A percentile compares a stretch with the other conserved stretches of the same genome.
These are phyloP conservation scores for Echinarachnius parma DNA, from an alignment of 53 echinoderm and acorn worm species.

Conservation along the genomic window DNA sequence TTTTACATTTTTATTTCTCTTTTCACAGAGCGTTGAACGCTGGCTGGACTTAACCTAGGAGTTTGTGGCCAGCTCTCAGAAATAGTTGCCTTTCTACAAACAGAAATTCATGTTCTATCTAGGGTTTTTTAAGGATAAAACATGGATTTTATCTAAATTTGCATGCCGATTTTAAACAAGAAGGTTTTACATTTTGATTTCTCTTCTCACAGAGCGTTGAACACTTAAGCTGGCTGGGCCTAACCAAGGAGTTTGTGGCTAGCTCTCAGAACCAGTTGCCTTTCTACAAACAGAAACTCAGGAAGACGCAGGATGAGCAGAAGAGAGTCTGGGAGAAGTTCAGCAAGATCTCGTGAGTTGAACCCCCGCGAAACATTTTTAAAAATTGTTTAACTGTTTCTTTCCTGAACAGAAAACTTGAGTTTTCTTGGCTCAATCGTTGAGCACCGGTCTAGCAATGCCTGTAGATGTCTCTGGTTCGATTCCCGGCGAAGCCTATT, in stretches of 20 bases:
- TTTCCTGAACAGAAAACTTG: too few species aligned
- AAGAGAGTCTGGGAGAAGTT: slow-evolving; percentile 91
- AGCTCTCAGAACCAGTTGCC: slow-evolving; percentile 82
- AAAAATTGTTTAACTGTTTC: too few species aligned
- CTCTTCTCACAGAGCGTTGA: slow-evolving; percentile 72
- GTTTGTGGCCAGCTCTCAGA: slow-evolving; percentile 74
- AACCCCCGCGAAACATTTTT: not conserved
- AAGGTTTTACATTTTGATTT: not conserved
- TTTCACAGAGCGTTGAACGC: slow-evolving; percentile 85
- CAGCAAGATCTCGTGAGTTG: slow-evolving; percentile 92
- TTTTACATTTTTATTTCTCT: too few species aligned
- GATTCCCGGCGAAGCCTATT: too few species aligned
- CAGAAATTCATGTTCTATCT: slow-evolving; percentile 82
- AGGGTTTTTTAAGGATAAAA: too few species aligned
- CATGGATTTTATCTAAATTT: too few species aligned
- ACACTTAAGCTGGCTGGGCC: slow-evolving; percentile 95
- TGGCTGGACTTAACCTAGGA: slow-evolving; percentile 96
- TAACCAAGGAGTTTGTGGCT: slow-evolving; percentile 86
- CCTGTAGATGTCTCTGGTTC: too few species aligned
- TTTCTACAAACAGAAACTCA: slow-evolving; percentile 85
- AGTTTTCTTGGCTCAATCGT: too few species aligned
- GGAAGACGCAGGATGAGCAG: slow-evolving; percentile 77
- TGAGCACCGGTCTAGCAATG: too few species aligned
- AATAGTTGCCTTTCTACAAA: slow-evolving; percentile 85
- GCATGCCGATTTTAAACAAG: not conserved